A percentile compares a stretch with the other conserved stretches of the same genome.
Conservation (phyloP, 23 tunicate species). For the Trididemnum miniatum region DNA sequence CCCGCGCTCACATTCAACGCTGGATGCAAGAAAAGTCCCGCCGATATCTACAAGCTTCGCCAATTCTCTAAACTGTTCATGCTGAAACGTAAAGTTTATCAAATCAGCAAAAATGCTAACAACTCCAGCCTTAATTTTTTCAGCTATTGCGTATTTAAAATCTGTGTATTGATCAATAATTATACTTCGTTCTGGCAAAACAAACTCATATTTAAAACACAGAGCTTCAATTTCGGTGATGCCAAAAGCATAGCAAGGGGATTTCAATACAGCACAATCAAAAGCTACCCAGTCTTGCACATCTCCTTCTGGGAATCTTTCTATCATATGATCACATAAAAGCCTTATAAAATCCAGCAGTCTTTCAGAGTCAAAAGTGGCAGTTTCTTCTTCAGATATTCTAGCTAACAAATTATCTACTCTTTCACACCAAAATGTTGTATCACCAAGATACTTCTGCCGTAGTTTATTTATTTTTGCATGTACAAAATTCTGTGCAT, state of each 20-base stretch:
- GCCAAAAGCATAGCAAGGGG: conserved; percentile 24
- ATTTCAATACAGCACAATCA: conserved; percentile 21
- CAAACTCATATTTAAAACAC: conserved; percentile 3
- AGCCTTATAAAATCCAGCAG: conserved; percentile 18
- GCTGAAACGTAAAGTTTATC: conserved; percentile 19
- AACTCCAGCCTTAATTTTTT: conserved; percentile 14
- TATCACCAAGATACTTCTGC: conserved; percentile 12
- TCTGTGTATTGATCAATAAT: conserved; percentile 20
- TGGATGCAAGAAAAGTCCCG: conserved; percentile 25
- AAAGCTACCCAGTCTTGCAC: conserved; percentile 23
- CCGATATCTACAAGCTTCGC: too few relatives aligned
- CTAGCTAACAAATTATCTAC: conserved; percentile 1
- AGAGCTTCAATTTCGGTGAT: conserved; percentile 19
- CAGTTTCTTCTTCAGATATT: conserved; percentile 21
- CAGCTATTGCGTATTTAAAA: conserved; percentile 13
- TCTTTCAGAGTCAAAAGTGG: conserved; percentile 19
- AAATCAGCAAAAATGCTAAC: conserved; percentile 18
- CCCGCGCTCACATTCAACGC: conserved; percentile 25
- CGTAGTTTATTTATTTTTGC: conserved; percentile 13
- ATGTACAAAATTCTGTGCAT: conserved; percentile 11
- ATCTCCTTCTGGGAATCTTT: conserved; percentile 15
- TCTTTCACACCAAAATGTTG: conserved; percentile 8
- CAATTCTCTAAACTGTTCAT: conserved; percentile 19
- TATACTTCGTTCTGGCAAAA: conserved; percentile 12
- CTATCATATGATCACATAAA: conserved; percentile 16